Base-by-base conservation (phyloP, 2,113 vertebrate species). In the Gulo gulo region DNA sequence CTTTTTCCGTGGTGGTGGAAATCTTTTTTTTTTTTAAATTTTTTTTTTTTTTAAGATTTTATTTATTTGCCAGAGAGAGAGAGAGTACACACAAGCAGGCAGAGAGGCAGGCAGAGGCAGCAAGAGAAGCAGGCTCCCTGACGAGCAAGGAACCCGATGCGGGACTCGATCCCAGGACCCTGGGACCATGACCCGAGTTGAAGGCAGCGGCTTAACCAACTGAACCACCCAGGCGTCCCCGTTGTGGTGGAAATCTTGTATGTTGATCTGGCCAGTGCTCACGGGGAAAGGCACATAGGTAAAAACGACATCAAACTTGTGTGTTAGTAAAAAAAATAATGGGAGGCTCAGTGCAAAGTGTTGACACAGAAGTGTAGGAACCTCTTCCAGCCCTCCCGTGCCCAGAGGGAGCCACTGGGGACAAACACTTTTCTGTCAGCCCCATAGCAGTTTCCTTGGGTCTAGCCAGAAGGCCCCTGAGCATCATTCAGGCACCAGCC, bases 401-500 rank as follows among this genome's bases (percentile, higher is more conserved):
- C n/a, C 39, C 57, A 57, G 55, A 61, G 9, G 15, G 20, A 5
- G 71, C 16, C 0, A 1, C 73, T 2, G 1, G 4, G 50, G 52
- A 47, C 11, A 78, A 71, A 29, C 8, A 16, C 31, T 74, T 21
- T 73, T 34, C 57, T 79, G 13, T 14, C 4, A 0, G 52, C 26
- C 36, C 52, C 31, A 1, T 8, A 5, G 42, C 5, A 10, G 18
- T 4, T 31, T 39, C 90, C 52, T 11, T 1, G 1, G 8, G 23
- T 67, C 42, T 4, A 34, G 18, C 7, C 12, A 23, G 71, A 61
- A 59, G 42, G 34, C 34, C 42, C 2, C 0, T 2, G 52, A 52
- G 55, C 23, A 3, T 23, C 2, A 0, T 2, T 1, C 0, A 50
- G 52, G 15, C 0, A 4, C 61, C 52, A 12, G 76, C 4, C 1